Evolutionary conservation across 2,113 vertebrate species (phyloP).

Genomic region (Hippocampus abdominalis): DNA sequence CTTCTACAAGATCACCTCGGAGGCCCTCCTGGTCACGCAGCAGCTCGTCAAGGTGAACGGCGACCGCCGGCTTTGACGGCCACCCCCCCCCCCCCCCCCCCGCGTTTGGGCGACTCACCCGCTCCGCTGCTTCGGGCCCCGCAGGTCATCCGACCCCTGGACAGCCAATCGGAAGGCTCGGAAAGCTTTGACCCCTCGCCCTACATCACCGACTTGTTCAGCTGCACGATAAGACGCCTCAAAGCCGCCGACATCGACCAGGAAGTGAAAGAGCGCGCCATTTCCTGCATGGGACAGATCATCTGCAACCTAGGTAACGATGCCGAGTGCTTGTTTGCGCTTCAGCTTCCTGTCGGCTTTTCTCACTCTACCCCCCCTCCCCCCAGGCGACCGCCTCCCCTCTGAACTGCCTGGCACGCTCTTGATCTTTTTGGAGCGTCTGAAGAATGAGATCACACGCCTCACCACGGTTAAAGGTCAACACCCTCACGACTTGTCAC

Average conservation of each 20-base stretch:
- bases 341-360: constrained; percentile 51
- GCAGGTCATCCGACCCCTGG: constrained; percentile 89
- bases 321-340: background rate
- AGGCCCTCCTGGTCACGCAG: constrained; percentile 95
- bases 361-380: background rate
- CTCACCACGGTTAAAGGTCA: constrained; percentile 83
- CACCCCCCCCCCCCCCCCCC: no score
- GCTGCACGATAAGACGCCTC: constrained; percentile 91
- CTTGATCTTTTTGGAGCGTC: constrained; percentile 94
- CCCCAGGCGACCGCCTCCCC: constrained; percentile 88
- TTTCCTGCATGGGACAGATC: constrained; percentile 98
- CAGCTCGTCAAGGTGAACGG: constrained; percentile 84
- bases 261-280: constrained; percentile 96
- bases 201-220: constrained; percentile 93
- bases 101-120: accelerated
- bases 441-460: constrained; percentile 96
- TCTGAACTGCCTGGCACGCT: constrained; percentile 88
- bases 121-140: background rate
- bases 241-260: constrained; percentile 99
- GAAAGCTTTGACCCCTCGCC: constrained; percentile 90
- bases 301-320: constrained; percentile 95
- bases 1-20: constrained; percentile 98
- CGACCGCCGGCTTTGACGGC: no score
- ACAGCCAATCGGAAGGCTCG: constrained; percentile 69
- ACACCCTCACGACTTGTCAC: background rate